Evolutionary conservation across 2,888 invertebrate species (phyloP).

Genomic region (Achlya flavicornis): DNA sequence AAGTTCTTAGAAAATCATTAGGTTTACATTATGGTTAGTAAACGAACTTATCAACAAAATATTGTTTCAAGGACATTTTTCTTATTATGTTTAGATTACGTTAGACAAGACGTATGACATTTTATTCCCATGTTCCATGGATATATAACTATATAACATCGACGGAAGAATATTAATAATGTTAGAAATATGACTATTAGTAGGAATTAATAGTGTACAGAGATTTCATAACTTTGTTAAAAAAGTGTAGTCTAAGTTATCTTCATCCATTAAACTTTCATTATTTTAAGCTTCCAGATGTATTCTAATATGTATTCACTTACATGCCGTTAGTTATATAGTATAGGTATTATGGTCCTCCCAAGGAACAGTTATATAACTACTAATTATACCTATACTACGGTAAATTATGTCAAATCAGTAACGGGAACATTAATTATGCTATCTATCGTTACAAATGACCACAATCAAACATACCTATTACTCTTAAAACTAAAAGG

Average conservation of each 20-base stretch:
- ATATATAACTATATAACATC: neutral
- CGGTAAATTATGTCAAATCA: neutral
- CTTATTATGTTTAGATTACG: too few species aligned
- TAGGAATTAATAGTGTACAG: neutral
- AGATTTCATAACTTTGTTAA: neutral
- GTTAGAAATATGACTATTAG: neutral
- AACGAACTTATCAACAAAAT: neutral
- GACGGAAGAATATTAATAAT: neutral
- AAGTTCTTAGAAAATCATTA: too few species aligned
- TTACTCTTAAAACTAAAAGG: constrained; percentile 60
- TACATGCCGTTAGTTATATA: neutral
- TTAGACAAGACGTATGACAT: too few species aligned
- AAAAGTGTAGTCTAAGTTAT: too few species aligned
- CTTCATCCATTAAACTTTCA: too few species aligned
- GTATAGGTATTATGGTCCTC: neutral
- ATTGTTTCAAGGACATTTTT: too few species aligned
- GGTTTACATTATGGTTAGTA: neutral
- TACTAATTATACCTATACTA: too few species aligned
- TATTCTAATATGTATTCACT: neutral
- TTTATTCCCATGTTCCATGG: too few species aligned
- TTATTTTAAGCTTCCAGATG: neutral
- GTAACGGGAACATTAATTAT: constrained; percentile 67
- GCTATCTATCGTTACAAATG: constrained; percentile 48
- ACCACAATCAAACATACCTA: constrained; percentile 26
- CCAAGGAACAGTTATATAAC: too few species aligned